Base-by-base conservation (phyloP, 2,888 invertebrate genomes). In the Automeris io region DNA sequence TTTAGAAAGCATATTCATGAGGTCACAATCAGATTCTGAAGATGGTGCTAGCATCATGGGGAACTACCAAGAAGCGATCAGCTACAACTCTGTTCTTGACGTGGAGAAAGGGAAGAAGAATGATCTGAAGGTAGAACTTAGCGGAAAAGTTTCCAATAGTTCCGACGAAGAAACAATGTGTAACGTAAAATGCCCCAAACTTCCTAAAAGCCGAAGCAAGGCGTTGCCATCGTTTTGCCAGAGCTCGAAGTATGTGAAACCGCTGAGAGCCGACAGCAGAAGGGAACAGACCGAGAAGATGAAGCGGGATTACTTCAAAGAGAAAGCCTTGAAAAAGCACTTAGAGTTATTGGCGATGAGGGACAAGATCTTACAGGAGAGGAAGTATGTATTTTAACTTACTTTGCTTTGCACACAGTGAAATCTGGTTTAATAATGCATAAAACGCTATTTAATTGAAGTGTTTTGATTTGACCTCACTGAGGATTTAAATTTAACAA, bases 291-390 rank as follows among this genome's bases (percentile, higher is more conserved):
- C 70, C 12, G 54, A 61, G 18, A 80, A 71, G 48, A 74, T 88
- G 8, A 74, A 74, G 21, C 76, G 80, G 18, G 72, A 60, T 18
- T 70, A 73, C 43, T 53, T 89, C 3, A 86, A 71, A 57, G 86
- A 89, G 11, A 49, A 83, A 19, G 89, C 90, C 65, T 54, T 90
- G 42, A 82, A 82, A 43, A 90, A 89, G 59, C 79, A 89, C 11
- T 89, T 82, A 61, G 86, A 89, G 18, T 59, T 90, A 43, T 57
- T 91, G 31, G 74, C 57, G 3, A 80, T 76, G 35, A 88, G 89
- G 53, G 88, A 90, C 33, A 82, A 80, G 51, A 83, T 88, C 45
- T 57, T 92, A 37, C 91, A 92, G 56, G 89, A 86, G 42, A 86
- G 88, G 62, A 89, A 88, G 92, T 91, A 70, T 75, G 78, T 63